Evolutionary conservation across 2,797 vertebrate species (phyloP).

Genomic region (Hydrolagus colliei): DNA sequence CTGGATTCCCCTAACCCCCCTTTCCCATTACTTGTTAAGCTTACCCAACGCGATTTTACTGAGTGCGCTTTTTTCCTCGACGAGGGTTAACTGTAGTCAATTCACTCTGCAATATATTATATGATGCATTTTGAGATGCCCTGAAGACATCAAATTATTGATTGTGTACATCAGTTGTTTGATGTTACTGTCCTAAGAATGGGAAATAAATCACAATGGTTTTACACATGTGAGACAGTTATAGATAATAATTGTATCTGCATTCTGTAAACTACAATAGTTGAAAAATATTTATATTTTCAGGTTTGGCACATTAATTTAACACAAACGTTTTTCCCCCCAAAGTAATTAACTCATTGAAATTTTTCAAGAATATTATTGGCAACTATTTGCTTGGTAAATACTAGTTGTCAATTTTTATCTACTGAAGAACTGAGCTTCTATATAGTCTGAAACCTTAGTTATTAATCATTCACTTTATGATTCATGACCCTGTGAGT

Average conservation of each 20-base stretch:
- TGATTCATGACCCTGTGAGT: slow-evolving; percentile 43
- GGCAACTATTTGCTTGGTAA: slow-evolving; percentile 41
- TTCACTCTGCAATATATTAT: too few species aligned
- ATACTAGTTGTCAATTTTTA: slow-evolving; percentile 45
- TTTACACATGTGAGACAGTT: too few species aligned
- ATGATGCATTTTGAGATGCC: too few species aligned
- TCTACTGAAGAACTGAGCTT: slow-evolving; percentile 39
- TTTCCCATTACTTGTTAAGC: too few species aligned
- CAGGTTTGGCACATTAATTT: neutral
- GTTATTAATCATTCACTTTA: slow-evolving; percentile 50
- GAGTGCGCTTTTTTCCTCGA: too few species aligned
- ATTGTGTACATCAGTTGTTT: too few species aligned
- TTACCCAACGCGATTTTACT: too few species aligned
- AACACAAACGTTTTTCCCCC: neutral
- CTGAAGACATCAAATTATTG: too few species aligned
- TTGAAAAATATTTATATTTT: neutral
- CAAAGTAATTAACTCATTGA: slow-evolving; percentile 47
- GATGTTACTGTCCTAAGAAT: too few species aligned
- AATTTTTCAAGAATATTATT: slow-evolving; percentile 45
- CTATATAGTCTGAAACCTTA: slow-evolving; percentile 26
- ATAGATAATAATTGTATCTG: neutral
- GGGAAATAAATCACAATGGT: too few species aligned
- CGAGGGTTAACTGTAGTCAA: too few species aligned
- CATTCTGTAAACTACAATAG: neutral
- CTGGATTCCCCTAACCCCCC: too few species aligned